Evolutionary conservation across 1,140 invertebrate genomes (phyloP), one percentile per base, ranked within the genome.

Genomic region (Papilio polyxenes): DNA sequence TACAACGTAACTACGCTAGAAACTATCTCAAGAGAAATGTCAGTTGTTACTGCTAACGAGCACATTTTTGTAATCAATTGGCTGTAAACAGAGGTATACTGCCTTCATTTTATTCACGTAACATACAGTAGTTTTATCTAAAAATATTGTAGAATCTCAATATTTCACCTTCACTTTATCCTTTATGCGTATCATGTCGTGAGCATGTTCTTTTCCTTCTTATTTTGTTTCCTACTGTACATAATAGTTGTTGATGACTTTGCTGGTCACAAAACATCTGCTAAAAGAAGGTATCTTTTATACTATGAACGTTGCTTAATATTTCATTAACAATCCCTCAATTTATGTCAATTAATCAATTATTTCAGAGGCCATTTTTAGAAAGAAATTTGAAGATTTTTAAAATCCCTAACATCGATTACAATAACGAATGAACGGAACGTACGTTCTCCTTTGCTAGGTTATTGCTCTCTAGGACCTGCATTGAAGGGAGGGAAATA

Each of bases 1-100:
- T 23, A 31, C 23, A 31, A 31, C 0, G 23, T 31, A 31, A 31
- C 62, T 37, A 65, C 62, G 62, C 62, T 31, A 65, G 23, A 65
- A 65, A 51, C 8, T 11, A 59, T 65, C 62, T 65, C 62, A 37
- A 65, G 62, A 13, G 56, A 65, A 23, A 31, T 65, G 23, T 65
- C 62, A 65, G 20, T 31, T 31, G 23, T 10, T 31, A 65, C 62
- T 65, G 62, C 62, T 65, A 65, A 65, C 62, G 3, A 65, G 62
- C 62, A 31, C 62, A 65, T 65, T 65, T 65, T 65, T 65, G 56
- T 65, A 31, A 65, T 65, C 62, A 65, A 31, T 65, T 65, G 62
- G 10, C 20, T 65, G 62, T 65, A 31, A 65, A 65, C 23, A 31
- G 62, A 65, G n/a, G 3, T 65, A 65, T 7, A 65, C 62, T 65